A percentile compares a stretch with the other conserved stretches of the same genome.
Evolutionary conservation across 1,140 invertebrate genomes (phyloP).

Genomic region (Danaus melanippus): DNA sequence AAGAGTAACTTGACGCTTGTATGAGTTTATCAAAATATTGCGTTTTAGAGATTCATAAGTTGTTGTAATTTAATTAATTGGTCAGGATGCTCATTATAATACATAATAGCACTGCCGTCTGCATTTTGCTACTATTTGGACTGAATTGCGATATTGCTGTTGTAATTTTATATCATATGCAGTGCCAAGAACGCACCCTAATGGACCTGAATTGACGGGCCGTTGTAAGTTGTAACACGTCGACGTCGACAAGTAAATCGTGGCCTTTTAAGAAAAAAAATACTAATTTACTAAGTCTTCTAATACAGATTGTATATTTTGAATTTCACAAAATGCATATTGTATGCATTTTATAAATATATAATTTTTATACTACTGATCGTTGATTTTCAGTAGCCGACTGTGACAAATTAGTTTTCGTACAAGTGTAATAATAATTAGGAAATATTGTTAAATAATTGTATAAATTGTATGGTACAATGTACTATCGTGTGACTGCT

Average conservation of each 20-base stretch:
- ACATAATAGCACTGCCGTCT: conserved; percentile 42
- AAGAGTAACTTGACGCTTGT: conserved; percentile 31
- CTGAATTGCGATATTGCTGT: conserved; percentile 5
- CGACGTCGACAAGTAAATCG: conserved; percentile 1
- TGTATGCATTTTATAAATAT: conserved; percentile 9
- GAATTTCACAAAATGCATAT: conserved; percentile 1
- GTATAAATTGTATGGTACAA: conserved; percentile 36
- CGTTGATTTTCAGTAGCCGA: too few species aligned
- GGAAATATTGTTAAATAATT: conserved; percentile 35
- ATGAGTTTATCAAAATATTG: conserved; percentile 27
- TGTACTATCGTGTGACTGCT: conserved; percentile 31
- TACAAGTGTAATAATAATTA: conserved; percentile 22
- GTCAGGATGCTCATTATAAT: conserved; percentile 69
- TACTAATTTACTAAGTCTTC: conserved; percentile 5
- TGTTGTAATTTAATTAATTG: conserved; percentile 20
- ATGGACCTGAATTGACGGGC: too few species aligned
- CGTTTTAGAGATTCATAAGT: conserved; percentile 12
- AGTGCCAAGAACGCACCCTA: conserved; percentile 14
- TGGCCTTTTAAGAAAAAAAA: conserved; percentile 14
- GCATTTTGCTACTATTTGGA: conserved; percentile 31
- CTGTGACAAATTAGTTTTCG: conserved; percentile 6
- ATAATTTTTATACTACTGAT: background rate
- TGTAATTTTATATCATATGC: conserved; percentile 8
- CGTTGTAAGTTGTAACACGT: too few species aligned
- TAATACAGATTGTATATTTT: conserved; percentile 9